These are phyloP conservation scores for Sycophila texana DNA, from an alignment of 2,888 invertebrate species.

Conservation along the genomic window DNA sequence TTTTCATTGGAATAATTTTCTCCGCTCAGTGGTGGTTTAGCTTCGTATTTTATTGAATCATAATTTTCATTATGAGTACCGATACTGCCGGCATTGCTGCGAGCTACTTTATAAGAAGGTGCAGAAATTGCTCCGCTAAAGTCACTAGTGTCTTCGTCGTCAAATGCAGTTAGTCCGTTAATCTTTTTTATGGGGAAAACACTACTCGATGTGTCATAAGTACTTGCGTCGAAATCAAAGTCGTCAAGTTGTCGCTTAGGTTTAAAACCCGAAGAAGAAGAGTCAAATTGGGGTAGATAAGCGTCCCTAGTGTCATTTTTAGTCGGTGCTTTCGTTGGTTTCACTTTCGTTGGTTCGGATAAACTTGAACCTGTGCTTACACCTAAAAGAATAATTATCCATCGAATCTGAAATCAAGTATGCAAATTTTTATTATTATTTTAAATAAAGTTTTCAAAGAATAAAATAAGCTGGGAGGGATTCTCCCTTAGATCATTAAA, in stretches of 20 bases:
- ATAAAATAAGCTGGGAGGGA: too few relatives aligned
- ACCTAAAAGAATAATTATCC: slow-evolving; percentile 40
- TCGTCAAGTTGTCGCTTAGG: slow-evolving; percentile 33
- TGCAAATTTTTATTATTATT: slow-evolving; percentile 11
- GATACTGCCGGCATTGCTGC: slow-evolving; percentile 35
- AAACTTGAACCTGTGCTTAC: slow-evolving; percentile 28
- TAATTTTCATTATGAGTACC: slow-evolving; percentile 26
- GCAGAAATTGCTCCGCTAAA: slow-evolving; percentile 30
- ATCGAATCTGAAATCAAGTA: slow-evolving; percentile 49
- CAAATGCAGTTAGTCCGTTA: background rate
- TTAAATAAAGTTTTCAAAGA: too few relatives aligned
- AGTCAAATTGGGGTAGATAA: background rate
- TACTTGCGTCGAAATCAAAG: slow-evolving; percentile 40
- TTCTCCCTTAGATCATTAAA: too few relatives aligned
- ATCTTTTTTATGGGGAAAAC: slow-evolving; percentile 15
- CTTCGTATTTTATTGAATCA: slow-evolving; percentile 12
- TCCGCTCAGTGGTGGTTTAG: background rate
- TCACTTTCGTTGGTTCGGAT: background rate
- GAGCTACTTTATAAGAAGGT: slow-evolving; percentile 33
- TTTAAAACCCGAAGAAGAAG: background rate
- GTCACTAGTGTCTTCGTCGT: slow-evolving; percentile 13
- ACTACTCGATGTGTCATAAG: slow-evolving; percentile 3
- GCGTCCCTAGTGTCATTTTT: slow-evolving; percentile 16
- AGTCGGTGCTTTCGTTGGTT: background rate
- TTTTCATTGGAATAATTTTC: background rate